These are phyloP conservation scores for Pituophis catenifer DNA, from an alignment of 2,113 vertebrate species.

Conservation along the genomic window DNA sequence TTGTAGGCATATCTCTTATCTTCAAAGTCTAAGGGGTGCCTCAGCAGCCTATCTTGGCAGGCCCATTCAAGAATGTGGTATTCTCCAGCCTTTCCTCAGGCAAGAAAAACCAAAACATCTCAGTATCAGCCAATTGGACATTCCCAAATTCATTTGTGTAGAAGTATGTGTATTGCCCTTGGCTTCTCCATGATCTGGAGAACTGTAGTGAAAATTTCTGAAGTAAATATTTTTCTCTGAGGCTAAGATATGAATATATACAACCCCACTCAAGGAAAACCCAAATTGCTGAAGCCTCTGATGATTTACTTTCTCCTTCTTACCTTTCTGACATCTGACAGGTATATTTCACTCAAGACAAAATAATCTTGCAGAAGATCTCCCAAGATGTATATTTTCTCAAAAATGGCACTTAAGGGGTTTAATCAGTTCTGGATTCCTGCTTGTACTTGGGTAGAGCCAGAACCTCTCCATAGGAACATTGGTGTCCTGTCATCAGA, in stretches of 20 bases:
- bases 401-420: background rate
- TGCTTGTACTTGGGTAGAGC: background rate
- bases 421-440: background rate
- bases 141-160: background rate
- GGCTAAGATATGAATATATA: background rate
- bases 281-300: background rate
- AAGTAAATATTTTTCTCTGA: background rate
- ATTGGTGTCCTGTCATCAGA: background rate
- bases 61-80: background rate
- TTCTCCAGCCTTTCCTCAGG: background rate
- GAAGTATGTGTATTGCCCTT: background rate
- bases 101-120: background rate
- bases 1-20: background rate
- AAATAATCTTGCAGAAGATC: background rate
- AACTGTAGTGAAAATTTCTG: background rate
- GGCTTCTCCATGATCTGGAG: background rate
- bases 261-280: background rate
- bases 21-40: background rate
- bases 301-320: background rate
- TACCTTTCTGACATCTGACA: background rate
- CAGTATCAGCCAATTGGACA: background rate
- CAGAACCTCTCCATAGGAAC: background rate
- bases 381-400: background rate
- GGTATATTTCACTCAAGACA: background rate
- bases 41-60: background rate